Evolutionary conservation across 2,888 invertebrate species (phyloP), one percentile per base, ranked within the genome.

Genomic region (Arctia plantaginis): DNA sequence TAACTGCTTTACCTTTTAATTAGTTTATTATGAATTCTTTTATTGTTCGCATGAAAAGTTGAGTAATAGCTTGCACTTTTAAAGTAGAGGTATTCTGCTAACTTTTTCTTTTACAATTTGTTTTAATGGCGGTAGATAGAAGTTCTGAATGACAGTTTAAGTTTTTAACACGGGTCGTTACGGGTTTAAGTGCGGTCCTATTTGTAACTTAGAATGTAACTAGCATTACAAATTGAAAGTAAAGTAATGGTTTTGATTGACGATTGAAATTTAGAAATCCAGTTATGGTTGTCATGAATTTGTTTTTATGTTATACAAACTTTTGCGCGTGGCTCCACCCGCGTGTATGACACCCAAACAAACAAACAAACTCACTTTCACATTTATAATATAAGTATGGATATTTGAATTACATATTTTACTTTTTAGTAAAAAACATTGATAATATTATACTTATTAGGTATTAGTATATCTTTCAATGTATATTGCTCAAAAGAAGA

Each of bases 1-100:
- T 92, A 91, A 92, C 90, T 90, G 89, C 88, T 86, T 72, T 85
- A 90, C 91, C 91, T 91, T 90, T 93, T 89, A 92, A 91, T 91
- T 92, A 91, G 88, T 88, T 90, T 89, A 89, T 88, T 88, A 90
- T 90, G 89, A 89, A 90, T 90, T 91, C 86, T 90, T 89, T 89
- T 81, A 83, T 87, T 86, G 87, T 84, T 86, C 77, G 64, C 77
- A 73, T 73, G 81, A 80, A 79, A 84, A 82, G 80, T 80, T 86
- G 83, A 86, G 77, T 80, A 81, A 87, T 85, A 76, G 82, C 83
- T 72, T 83, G 82, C 86, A 85, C 73, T 85, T 86, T 81, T 74
- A 74, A 83, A 84, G 72, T 77, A 72, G 74, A 68, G 76, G 73
- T 75, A 79, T 81, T 77, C 59, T 65, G 47, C 70, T 51, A 79